These are phyloP conservation scores for Cnemophilus loriae DNA, from an alignment of 2,113 vertebrate species.

Conservation along the genomic window DNA sequence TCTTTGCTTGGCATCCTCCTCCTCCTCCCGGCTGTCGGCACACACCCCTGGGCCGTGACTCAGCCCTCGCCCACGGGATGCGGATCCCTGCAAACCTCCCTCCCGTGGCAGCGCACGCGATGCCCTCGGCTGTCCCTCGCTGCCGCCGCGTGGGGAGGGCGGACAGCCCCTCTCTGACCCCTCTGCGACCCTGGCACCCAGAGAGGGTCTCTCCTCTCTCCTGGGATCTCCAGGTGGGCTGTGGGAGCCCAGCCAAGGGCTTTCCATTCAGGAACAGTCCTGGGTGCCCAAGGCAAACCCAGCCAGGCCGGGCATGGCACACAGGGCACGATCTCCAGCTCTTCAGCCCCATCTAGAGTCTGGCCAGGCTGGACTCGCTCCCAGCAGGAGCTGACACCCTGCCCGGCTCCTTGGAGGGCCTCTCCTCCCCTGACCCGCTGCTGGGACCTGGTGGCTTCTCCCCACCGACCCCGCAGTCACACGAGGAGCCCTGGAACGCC, in stretches of 20 bases:
- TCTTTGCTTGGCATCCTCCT: background rate
- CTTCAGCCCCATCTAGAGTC: conserved; percentile 57
- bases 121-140: background rate
- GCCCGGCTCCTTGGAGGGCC: background rate
- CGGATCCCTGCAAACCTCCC: background rate
- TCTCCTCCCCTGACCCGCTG: background rate
- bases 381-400: background rate
- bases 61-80: conserved; percentile 38
- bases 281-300: background rate
- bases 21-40: background rate
- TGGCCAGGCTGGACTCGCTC: background rate
- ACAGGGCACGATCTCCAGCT: background rate
- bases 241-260: background rate
- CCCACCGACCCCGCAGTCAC: background rate
- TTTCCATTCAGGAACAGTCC: background rate
- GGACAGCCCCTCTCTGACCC: background rate
- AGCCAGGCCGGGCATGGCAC: background rate
- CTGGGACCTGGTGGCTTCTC: background rate
- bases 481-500: background rate
- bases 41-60: conserved; percentile 14
- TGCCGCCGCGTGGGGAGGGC: background rate
- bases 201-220: background rate
- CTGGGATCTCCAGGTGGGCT: background rate
- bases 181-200: background rate
- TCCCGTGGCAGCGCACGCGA: background rate